A percentile compares a stretch with the other conserved stretches of the same genome.
These are phyloP conservation scores for Telmatochromis sp. DNA, from an alignment of 2,113 vertebrate genomes.

Conservation along the genomic window DNA sequence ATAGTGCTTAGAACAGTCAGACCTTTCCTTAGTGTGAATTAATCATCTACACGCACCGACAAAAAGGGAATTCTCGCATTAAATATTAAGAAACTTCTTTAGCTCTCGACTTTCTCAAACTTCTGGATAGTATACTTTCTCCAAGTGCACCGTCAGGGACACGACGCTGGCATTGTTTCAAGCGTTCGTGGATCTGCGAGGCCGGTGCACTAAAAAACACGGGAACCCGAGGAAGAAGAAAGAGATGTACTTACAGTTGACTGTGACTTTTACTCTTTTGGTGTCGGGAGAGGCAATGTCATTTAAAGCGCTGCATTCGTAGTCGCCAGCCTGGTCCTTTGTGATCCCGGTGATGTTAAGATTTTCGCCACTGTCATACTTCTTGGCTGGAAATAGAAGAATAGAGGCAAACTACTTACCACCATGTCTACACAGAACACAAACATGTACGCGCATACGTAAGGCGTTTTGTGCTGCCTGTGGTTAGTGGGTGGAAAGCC, in stretches of 20 bases:
- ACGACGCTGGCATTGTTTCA: neutral
- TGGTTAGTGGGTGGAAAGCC: neutral
- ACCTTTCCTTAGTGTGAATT: slow-evolving; percentile 72
- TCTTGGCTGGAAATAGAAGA: slow-evolving; percentile 78
- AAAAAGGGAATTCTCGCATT: slow-evolving; percentile 77
- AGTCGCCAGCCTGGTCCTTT: slow-evolving; percentile 92
- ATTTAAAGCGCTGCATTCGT: slow-evolving; percentile 93
- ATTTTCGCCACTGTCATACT: slow-evolving; percentile 91
- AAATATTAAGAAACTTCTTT: slow-evolving; percentile 71
- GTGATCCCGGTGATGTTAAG: slow-evolving; percentile 94
- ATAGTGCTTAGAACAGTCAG: slow-evolving; percentile 72
- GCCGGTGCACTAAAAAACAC: neutral
- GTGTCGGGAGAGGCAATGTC: slow-evolving; percentile 91
- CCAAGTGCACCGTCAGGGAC: neutral
- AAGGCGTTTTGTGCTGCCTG: neutral
- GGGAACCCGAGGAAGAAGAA: neutral
- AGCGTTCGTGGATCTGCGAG: neutral
- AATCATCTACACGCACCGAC: slow-evolving; percentile 68
- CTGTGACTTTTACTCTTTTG: slow-evolving; percentile 90
- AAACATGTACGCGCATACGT: neutral
- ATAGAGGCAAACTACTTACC: slow-evolving; percentile 14
- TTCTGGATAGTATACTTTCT: slow-evolving; percentile 23
- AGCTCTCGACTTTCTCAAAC: slow-evolving; percentile 39
- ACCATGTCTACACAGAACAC: slow-evolving; percentile 12
- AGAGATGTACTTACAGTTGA: slow-evolving; percentile 89